phyloP scores from a whole-genome alignment of 1,140 invertebrate species.

The Magallana gigas region DNA sequence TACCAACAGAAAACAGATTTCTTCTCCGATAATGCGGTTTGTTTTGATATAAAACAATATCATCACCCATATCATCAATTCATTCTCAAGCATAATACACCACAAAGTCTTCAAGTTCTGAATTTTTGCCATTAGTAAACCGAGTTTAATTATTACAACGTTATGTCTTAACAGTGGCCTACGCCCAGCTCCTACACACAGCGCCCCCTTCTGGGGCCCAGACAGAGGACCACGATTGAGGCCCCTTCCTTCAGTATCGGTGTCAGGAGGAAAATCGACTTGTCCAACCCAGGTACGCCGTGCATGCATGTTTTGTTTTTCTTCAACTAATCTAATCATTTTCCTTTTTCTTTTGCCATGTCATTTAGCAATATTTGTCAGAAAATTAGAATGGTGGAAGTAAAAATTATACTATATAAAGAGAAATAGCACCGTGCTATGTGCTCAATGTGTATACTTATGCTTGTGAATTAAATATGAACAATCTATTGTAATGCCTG shows the following conservation, averaged over 20 bases:
- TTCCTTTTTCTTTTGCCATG: too few relatives aligned
- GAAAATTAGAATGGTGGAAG: not conserved
- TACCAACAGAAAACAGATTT: conserved; percentile 71
- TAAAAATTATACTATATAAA: too few relatives aligned
- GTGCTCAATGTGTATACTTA: too few relatives aligned
- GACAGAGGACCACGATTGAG: conserved; percentile 61
- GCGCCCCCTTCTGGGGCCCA: conserved; percentile 55
- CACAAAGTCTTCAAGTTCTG: too few relatives aligned
- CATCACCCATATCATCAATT: too few relatives aligned
- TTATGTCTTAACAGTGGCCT: conserved; percentile 62
- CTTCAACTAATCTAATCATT: too few relatives aligned
- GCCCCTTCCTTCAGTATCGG: conserved; percentile 66
- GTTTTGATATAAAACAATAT: not conserved
- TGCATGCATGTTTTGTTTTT: too few relatives aligned
- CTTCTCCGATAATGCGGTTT: conserved; percentile 64
- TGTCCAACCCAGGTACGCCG: conserved; percentile 60
- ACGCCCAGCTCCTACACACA: conserved; percentile 63
- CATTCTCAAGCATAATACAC: too few relatives aligned
- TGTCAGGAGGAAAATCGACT: conserved; percentile 50
- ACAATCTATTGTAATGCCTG: too few relatives aligned
- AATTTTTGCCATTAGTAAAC: too few relatives aligned
- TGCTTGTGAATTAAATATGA: too few relatives aligned
- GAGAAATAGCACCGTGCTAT: not conserved
- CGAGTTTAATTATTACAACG: too few relatives aligned
- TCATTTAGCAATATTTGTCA: not conserved